Conservation (phyloP, 2,797 vertebrate species). For the Sciaenops ocellatus region DNA sequence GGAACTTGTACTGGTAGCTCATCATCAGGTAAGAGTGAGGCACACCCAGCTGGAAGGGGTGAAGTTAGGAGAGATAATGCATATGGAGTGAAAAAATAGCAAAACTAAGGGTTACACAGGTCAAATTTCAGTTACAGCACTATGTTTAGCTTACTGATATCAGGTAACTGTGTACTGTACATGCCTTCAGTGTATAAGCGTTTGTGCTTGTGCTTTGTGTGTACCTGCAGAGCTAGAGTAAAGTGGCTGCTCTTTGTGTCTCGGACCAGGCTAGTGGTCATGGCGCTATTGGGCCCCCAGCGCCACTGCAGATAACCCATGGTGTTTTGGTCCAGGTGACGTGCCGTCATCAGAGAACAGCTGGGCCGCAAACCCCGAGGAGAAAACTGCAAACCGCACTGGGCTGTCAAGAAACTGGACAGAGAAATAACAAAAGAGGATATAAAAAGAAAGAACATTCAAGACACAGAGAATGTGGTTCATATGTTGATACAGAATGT, state of each 20-base stretch:
- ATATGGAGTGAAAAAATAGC: neutral
- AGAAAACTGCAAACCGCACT: slow-evolving; percentile 95
- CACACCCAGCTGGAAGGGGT: slow-evolving; percentile 90
- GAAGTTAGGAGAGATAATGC: neutral
- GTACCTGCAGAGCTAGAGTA: slow-evolving; percentile 94
- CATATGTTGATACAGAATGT: neutral
- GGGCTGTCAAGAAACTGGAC: slow-evolving; percentile 93
- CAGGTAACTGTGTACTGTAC: neutral
- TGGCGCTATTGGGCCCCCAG: slow-evolving; percentile 95
- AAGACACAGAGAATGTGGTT: neutral
- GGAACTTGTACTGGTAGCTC: slow-evolving; percentile 99
- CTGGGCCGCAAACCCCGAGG: slow-evolving; percentile 91
- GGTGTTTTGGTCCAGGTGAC: slow-evolving; percentile 97
- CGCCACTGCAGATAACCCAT: slow-evolving; percentile 98
- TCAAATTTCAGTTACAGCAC: neutral
- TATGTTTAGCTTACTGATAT: neutral
- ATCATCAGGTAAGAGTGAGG: slow-evolving; percentile 96
- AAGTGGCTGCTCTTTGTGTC: slow-evolving; percentile 97
- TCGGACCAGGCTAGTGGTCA: slow-evolving; percentile 96
- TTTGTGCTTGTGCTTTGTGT: slow-evolving; percentile 1
- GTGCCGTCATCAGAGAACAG: slow-evolving; percentile 92
- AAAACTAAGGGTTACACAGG: neutral
- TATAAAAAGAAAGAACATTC: neutral
- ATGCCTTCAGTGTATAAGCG: neutral
- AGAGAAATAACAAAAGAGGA: neutral